Conservation (phyloP, 1,140 invertebrate species). For the Lithobius niger region DNA sequence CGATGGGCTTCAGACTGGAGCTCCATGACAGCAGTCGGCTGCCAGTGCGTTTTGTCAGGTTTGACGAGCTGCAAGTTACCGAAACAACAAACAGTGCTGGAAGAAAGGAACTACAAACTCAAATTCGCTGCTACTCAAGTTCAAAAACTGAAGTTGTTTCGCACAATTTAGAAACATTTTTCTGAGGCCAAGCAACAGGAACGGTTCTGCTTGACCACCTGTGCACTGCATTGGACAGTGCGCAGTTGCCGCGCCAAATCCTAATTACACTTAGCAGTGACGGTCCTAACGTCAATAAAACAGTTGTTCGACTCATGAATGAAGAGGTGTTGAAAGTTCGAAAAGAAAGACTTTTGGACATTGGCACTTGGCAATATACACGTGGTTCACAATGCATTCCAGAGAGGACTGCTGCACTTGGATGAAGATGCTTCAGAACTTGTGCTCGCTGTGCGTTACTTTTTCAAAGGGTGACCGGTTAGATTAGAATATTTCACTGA, state of each 20-base stretch:
- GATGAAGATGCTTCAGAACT: not conserved
- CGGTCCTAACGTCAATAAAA: slow-evolving; percentile 26
- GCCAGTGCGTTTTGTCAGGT: too few relatives aligned
- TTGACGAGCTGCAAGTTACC: too few relatives aligned
- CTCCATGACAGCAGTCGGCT: too few relatives aligned
- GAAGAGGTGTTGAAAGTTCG: slow-evolving; percentile 11
- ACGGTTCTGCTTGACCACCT: slow-evolving; percentile 11
- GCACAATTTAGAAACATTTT: slow-evolving; percentile 17
- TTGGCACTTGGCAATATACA: slow-evolving; percentile 1
- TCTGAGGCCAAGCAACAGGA: slow-evolving; percentile 16
- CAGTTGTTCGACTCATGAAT: slow-evolving; percentile 18
- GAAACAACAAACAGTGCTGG: too few relatives aligned
- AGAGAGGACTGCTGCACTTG: not conserved
- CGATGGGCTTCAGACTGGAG: too few relatives aligned
- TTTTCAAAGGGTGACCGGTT: not conserved
- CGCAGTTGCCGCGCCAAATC: slow-evolving; percentile 8
- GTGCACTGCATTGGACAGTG: slow-evolving; percentile 12
- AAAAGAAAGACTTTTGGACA: not conserved
- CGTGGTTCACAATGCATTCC: not conserved
- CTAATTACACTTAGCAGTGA: slow-evolving; percentile 19
- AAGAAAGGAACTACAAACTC: slow-evolving; percentile 19
- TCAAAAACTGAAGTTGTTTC: slow-evolving; percentile 8
- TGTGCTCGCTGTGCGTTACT: not conserved
- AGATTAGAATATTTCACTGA: not conserved
- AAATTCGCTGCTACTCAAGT: slow-evolving; percentile 18